Percentiles rank a stretch among this genome's conserved stretches.
These are phyloP conservation scores for Sesamia inferens DNA, from an alignment of 2,888 invertebrate species.

Conservation along the genomic window DNA sequence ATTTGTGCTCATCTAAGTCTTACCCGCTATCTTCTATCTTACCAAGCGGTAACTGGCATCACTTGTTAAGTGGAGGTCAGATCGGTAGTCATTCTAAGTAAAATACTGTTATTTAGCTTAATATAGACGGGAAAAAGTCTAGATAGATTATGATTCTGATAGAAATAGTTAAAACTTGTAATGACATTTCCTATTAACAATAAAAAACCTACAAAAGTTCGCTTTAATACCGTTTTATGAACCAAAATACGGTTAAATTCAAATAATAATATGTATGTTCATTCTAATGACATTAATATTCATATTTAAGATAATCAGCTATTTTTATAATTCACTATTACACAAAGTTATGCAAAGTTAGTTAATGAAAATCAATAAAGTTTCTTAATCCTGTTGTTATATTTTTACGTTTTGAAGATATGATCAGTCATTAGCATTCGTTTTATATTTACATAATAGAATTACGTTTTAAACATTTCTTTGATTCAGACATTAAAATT, in stretches of 20 bases:
- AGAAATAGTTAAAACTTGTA: background rate
- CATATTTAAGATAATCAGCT: slow-evolving; percentile 20
- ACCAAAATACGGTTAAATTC: background rate
- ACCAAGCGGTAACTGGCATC: too few species aligned
- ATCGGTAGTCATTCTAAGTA: too few species aligned
- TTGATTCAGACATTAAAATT: background rate
- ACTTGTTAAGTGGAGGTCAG: too few species aligned
- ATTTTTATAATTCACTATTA: slow-evolving; percentile 30
- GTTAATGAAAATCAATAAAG: slow-evolving; percentile 34
- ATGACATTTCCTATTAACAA: background rate
- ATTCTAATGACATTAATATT: slow-evolving; percentile 18
- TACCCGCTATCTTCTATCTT: background rate
- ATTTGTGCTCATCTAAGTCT: background rate
- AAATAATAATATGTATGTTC: background rate
- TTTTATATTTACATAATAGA: slow-evolving; percentile 20
- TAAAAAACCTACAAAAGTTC: background rate
- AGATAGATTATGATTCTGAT: too few species aligned
- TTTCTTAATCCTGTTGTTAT: slow-evolving; percentile 52
- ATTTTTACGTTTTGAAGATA: slow-evolving; percentile 44
- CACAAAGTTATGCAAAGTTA: slow-evolving; percentile 42
- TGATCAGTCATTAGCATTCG: slow-evolving; percentile 26
- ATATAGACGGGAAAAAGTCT: too few species aligned
- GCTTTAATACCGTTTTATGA: background rate
- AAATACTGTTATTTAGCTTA: too few species aligned
- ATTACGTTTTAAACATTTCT: slow-evolving; percentile 9